phyloP scores from a whole-genome alignment of 2,797 vertebrate genomes.

The Siniperca obscura region DNA sequence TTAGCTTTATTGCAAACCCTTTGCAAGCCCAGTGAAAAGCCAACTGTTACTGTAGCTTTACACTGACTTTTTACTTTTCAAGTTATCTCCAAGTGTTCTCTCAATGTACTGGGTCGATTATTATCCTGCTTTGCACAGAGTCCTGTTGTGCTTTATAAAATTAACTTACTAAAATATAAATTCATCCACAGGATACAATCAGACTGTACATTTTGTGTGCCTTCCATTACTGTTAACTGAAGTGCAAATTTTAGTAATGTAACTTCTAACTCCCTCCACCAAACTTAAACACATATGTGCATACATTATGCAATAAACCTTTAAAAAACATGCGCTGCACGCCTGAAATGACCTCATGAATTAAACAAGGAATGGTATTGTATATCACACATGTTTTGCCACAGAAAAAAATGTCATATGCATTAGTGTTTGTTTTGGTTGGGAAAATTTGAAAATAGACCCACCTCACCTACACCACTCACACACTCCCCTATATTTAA shows the following conservation, averaged over 20 bases:
- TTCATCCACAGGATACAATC: background rate
- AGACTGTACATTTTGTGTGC: background rate
- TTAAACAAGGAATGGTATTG: background rate
- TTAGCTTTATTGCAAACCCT: conserved; percentile 43
- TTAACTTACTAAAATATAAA: background rate
- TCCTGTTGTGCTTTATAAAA: background rate
- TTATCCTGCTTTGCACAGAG: background rate
- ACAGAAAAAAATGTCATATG: background rate
- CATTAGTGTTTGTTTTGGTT: conserved; percentile 14
- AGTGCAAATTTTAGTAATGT: background rate
- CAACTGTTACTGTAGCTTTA: conserved; percentile 35
- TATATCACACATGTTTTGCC: background rate
- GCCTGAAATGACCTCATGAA: conserved; percentile 2
- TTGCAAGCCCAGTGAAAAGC: conserved; percentile 30
- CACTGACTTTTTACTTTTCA: conserved; percentile 17
- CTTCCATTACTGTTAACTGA: background rate
- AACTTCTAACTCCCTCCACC: background rate
- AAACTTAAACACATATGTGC: background rate
- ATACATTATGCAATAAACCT: background rate
- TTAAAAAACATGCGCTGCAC: background rate
- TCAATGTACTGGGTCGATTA: background rate
- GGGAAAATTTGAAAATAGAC: conserved; percentile 1
- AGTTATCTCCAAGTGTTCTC: background rate
- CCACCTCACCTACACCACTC: background rate
- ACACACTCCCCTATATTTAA: background rate